Evolutionary conservation across 2,113 vertebrate species (phyloP), one percentile per base, ranked within the genome.

Genomic region (Loxodonta africana): DNA sequence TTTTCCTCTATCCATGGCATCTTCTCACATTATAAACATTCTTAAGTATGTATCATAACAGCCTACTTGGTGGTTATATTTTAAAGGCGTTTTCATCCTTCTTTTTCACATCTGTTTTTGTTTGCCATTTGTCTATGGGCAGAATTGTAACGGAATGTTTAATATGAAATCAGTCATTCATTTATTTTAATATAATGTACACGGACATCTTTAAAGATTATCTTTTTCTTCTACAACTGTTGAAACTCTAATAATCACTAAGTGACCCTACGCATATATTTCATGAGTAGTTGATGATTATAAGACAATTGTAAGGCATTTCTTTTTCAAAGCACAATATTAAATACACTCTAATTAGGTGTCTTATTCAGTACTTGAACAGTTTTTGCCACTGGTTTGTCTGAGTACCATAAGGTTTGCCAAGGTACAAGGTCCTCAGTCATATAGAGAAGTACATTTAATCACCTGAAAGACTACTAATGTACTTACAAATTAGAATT

Each of bases 51-150:
- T 91, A 71, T 94, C 77, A 83, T 57, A 44, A 96, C 77, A 94
- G 83, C 62, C 63, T 97, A 94, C 91, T 97, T 98, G 95, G 94
- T 60, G 98, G 88, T 98, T 97, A 62, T 91, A 51, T 96, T 80
- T 88, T 60, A 98, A 62, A 76, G n/a, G 83, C 97, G 96, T 97
- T 98, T 98, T 96, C 96, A 97, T 69, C 94, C 44, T 74, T 97
- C 83, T 94, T 83, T 48, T 78, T 92, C 97, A 96, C 94, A 97
- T 96, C 90, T 96, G 92, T 89, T 90, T 80, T 46, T 28, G 3
- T 63, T 95, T 94, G 65, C 9, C 44, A 90, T 88, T 76, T 83
- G 6, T 95, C 57, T 87, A 23, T 96, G 76, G 82, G 53, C 21
- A 96, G 48, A 93, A 81, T 71, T 97, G 82, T 91, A 95, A 93